Base-by-base conservation (phyloP, 2,797 vertebrate genomes). In the Ispidina lecontei region DNA sequence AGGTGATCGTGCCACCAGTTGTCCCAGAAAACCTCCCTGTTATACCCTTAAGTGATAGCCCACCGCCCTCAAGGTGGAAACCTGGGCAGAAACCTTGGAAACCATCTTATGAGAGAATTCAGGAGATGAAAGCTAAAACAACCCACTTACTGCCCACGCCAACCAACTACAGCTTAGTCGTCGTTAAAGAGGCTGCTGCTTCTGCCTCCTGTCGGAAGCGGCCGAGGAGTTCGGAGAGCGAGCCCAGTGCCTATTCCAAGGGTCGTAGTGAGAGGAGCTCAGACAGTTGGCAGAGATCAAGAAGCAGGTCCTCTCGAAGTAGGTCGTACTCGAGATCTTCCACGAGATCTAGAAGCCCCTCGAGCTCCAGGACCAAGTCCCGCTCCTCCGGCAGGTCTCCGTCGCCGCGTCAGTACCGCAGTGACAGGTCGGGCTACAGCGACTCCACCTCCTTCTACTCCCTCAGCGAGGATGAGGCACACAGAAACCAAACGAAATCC, bases 61-160 rank as follows among this genome's bases (percentile, higher is more conserved):
- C 99, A 10, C 99, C 99, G 0, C 99, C 99, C 29, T 99, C 99
- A 3, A 97, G 99, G 69, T 99, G 99, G 99, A 99, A 99, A 91
- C 99, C 99, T 23, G 99, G 98, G 21, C 99, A 99, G 87, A 99
- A 99, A 92, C 99, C 99, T 0, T 99, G 99, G 99, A 99, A 99
- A 71, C 98, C 99, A 4, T 99, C 99, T 2, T 99, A 99, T 2
- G 97, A 99, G 83, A 97, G 98, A 21, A 98, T 99, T 90, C 98
- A 98, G 95, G 98, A 99, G 84, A 98, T 99, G 92, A 99, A 99
- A 97, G 97, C 98, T 58, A 99, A 98, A 94, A 94, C 98, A 19
- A 96, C 96, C 12, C 96, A 97, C 18, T 88, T 96, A 73, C 95
- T 97, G 22, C 92, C 97, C 54, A 69, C 96, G 21, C 97, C 97